phyloP scores from a whole-genome alignment of 2,888 invertebrate genomes.

The Proisotoma minuta region DNA sequence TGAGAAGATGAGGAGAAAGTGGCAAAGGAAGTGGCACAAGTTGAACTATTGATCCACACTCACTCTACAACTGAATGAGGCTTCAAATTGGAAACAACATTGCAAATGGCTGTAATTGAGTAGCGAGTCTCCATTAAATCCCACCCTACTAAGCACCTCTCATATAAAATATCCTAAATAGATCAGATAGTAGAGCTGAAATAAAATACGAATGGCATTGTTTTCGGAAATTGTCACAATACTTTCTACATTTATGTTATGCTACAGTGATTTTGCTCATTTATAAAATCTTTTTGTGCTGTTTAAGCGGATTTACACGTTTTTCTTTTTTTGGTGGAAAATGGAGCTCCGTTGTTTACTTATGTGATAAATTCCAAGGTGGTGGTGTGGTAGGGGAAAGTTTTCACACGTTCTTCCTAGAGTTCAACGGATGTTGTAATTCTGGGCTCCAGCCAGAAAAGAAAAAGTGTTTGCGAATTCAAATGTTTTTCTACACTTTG shows the following conservation, averaged over 20 bases:
- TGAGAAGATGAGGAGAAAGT: neutral
- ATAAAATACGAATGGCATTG: too few species aligned
- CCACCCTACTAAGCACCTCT: too few species aligned
- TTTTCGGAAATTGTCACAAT: too few species aligned
- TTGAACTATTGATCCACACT: slow-evolving; percentile 5
- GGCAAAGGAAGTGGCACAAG: neutral
- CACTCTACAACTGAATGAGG: neutral
- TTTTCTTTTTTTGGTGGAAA: neutral
- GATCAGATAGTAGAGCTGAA: too few species aligned
- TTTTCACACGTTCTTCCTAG: neutral
- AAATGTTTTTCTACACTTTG: slow-evolving; percentile 1
- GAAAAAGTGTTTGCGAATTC: neutral
- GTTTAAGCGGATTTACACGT: slow-evolving; percentile 5
- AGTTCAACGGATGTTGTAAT: slow-evolving; percentile 7
- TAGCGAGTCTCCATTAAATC: too few species aligned
- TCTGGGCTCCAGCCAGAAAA: slow-evolving; percentile 4
- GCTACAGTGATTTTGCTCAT: too few species aligned
- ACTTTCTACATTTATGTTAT: too few species aligned
- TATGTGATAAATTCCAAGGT: too few species aligned
- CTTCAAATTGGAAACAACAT: neutral
- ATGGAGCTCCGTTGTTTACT: too few species aligned
- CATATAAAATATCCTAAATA: too few species aligned
- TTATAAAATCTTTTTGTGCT: too few species aligned
- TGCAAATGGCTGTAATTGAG: slow-evolving; percentile 10
- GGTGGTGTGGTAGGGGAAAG: too few species aligned